Evolutionary conservation across 2,113 vertebrate genomes (phyloP), one percentile per base, ranked within the genome.

Genomic region (Syrmaticus mikado): DNA sequence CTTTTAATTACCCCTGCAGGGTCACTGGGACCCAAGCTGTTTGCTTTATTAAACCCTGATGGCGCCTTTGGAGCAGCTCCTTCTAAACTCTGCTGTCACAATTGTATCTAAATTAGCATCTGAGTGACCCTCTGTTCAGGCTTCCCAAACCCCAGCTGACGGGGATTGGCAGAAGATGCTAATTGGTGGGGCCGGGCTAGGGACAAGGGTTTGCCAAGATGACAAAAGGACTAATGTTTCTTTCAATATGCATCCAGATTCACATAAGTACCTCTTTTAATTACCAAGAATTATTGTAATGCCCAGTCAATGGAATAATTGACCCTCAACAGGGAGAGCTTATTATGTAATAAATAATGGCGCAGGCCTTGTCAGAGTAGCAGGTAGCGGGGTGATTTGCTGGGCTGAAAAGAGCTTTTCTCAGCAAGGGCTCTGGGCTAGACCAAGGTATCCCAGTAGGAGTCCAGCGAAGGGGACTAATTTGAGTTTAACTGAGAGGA

Each of bases 21-120:
- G 97, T 98, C 97, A 97, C 92, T 50, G 90, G 94, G 94, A 97
- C 96, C 97, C 96, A 98, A 97, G 97, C 97, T 98, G 97, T 98
- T 98, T 97, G 97, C 98, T 97, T 98, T 98, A 98, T 98, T 98
- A 98, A 98, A 98, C 95, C 96, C 82, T n/a, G 93, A 95, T 97
- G 97, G 97, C 73, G 96, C 95, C 97, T 98, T 97, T 95, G 91
- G 96, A 97, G 90, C 91, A 81, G 92, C 88, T 94, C 95, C 92
- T 82, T 92, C 96, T 96, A 96, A 97, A 96, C 89, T 84, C 91
- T 76, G 95, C 98, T 97, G 97, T 97, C 98, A 98, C 98, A 98
- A 97, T 98, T 98, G 97, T 98, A 98, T 98, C 98, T 98, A 98
- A 98, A 98, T 98, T 98, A 98, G 98, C 98, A 98, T 98, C 98